Percentiles rank a stretch among this genome's conserved stretches.
Evolutionary conservation across 2,888 invertebrate genomes (phyloP).

Genomic region (Sarcophaga subvicina): DNA sequence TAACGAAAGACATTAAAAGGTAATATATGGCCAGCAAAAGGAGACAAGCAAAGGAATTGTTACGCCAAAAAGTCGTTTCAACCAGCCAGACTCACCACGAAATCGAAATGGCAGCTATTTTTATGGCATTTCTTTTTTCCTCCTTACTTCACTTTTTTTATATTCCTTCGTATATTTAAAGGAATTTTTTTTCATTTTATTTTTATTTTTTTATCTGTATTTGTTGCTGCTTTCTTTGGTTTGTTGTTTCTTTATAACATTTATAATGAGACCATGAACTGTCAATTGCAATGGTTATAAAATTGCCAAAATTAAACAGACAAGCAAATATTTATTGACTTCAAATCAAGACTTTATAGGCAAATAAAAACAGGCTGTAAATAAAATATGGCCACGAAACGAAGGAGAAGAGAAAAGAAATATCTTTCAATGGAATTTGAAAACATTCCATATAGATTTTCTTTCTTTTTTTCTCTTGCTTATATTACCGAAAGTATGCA

Average conservation of each 20-base stretch:
- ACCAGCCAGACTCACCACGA: background rate
- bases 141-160: background rate
- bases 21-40: conserved; percentile 30
- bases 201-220: conserved; percentile 5
- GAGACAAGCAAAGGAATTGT: background rate
- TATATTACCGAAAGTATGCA: no score
- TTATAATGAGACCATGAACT: background rate
- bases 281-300: conserved; percentile 13
- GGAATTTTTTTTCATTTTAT: background rate
- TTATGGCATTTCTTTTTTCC: background rate
- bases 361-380: background rate
- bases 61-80: background rate
- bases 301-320: background rate
- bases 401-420: background rate
- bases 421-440: background rate
- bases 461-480: no score
- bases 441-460: no score
- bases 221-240: background rate
- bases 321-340: background rate
- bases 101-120: background rate
- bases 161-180: background rate
- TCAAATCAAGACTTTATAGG: background rate
- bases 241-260: background rate
- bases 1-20: conserved; percentile 44
- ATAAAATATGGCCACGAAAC: background rate